A percentile compares a stretch with the other conserved stretches of the same genome.
These are phyloP conservation scores for Vulpes vulpes DNA, from an alignment of 2,113 vertebrate species.

Conservation along the genomic window DNA sequence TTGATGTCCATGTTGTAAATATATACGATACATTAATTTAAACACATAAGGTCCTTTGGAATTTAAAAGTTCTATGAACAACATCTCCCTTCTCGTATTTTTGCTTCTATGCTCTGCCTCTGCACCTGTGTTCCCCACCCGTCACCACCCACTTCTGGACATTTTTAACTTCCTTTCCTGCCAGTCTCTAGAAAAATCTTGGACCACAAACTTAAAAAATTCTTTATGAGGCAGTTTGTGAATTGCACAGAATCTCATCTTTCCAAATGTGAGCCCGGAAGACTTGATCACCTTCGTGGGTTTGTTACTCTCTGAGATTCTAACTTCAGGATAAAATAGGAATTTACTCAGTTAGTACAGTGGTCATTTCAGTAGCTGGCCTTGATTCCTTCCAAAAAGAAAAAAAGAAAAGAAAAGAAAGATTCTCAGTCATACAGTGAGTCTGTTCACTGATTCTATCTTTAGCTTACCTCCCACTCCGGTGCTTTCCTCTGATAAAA, in stretches of 20 bases:
- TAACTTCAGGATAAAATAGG: neutral
- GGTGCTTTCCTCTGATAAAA: neutral
- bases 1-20: neutral
- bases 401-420: neutral
- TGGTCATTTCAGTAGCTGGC: neutral
- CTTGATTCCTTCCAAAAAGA: neutral
- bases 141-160: neutral
- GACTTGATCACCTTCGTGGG: neutral
- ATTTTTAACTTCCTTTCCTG: neutral
- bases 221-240: neutral
- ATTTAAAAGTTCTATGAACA: neutral
- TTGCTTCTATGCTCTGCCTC: neutral
- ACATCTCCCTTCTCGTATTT: neutral
- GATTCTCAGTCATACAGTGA: neutral
- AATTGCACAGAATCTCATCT: neutral
- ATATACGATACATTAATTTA: neutral
- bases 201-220: neutral
- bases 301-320: neutral
- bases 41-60: neutral
- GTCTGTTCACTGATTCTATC: neutral
- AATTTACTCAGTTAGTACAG: neutral
- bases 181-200: neutral
- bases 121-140: neutral
- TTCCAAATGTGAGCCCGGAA: neutral
- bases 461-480: neutral